Evolutionary conservation across 2,113 vertebrate genomes (phyloP).

Genomic region (Dicaeum eximium): DNA sequence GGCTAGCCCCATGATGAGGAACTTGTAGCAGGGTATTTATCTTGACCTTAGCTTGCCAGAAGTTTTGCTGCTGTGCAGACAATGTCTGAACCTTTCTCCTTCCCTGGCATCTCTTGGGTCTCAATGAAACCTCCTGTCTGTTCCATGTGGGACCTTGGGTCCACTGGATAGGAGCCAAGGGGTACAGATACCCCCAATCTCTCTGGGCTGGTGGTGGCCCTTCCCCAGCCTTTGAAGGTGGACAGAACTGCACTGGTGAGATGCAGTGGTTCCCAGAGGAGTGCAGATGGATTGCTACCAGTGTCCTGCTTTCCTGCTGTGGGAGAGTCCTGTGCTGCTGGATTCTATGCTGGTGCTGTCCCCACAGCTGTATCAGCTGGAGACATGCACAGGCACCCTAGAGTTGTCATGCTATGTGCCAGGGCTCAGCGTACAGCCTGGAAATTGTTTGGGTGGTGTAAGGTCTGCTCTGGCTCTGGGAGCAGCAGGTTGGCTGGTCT

Average conservation of each 20-base stretch:
- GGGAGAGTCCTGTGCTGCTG: not conserved
- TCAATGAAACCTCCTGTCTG: not conserved
- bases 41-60: not conserved
- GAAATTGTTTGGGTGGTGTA: too few relatives aligned
- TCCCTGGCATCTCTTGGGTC: not conserved
- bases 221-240: not conserved
- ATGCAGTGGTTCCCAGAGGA: not conserved
- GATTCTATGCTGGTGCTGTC: not conserved
- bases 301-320: not conserved
- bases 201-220: not conserved
- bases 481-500: not conserved
- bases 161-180: not conserved
- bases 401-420: not conserved
- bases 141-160: not conserved
- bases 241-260: not conserved
- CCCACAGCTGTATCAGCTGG: rapidly evolving
- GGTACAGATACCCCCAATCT: too few relatives aligned
- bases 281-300: not conserved
- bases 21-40: not conserved
- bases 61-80: not conserved
- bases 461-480: not conserved
- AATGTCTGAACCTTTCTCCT: not conserved
- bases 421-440: not conserved
- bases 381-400: not conserved
- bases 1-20: not conserved